phyloP scores from a whole-genome alignment of 2,113 vertebrate species.

The Alligator sinensis region DNA sequence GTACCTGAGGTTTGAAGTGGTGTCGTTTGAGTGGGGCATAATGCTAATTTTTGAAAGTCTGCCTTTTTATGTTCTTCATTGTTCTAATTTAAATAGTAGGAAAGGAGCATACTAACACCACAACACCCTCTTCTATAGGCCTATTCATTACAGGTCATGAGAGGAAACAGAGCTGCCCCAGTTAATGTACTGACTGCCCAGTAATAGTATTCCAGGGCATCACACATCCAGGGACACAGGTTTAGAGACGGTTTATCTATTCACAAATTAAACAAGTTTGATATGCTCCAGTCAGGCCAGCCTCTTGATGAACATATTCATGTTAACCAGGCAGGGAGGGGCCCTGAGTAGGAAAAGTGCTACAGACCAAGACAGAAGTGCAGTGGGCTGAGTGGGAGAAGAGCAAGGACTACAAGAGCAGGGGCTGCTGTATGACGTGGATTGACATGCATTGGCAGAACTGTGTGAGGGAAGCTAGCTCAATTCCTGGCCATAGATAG shows the following conservation, averaged over 20 bases:
- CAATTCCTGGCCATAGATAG: neutral
- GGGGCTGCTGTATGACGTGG: neutral
- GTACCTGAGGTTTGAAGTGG: fast-evolving
- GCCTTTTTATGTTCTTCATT: conserved; percentile 59
- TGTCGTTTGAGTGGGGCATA: conserved; percentile 4
- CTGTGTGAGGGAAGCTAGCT: neutral
- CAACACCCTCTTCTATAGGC: conserved; percentile 39
- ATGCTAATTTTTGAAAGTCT: conserved; percentile 22
- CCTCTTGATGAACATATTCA: neutral
- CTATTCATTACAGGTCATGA: conserved; percentile 49
- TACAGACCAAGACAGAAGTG: neutral
- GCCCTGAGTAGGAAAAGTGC: neutral
- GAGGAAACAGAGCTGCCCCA: conserved; percentile 47
- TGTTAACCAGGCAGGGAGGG: neutral
- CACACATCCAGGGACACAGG: neutral
- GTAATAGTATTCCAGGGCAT: neutral
- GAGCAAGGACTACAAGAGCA: neutral
- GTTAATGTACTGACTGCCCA: conserved; percentile 34
- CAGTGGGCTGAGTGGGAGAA: fast-evolving
- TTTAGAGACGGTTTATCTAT: neutral
- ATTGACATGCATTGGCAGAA: fast-evolving
- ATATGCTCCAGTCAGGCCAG: conserved; percentile 33
- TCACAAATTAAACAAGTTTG: neutral
- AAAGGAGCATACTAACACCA: conserved; percentile 64
- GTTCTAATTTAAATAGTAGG: conserved; percentile 70